These are phyloP conservation scores for Polyergus mexicanus DNA, from an alignment of 1,140 invertebrate genomes.

Conservation along the genomic window DNA sequence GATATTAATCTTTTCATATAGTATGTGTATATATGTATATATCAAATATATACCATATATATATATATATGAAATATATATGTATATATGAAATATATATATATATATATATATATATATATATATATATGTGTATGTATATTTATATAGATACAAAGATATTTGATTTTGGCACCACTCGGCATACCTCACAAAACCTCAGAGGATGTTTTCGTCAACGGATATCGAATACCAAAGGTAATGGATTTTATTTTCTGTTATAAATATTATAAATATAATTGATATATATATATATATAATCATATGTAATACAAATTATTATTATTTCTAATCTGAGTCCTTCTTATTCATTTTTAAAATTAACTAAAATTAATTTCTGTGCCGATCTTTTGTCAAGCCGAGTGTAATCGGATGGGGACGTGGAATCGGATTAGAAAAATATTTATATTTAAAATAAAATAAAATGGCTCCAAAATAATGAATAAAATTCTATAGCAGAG, in stretches of 20 bases:
- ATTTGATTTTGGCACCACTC: slow-evolving; percentile 88
- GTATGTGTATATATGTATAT: neutral
- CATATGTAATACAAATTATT: slow-evolving; percentile 28
- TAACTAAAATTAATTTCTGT: neutral
- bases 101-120: neutral
- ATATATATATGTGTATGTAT: neutral
- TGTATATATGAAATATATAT: neutral
- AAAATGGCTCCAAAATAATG: too few relatives aligned
- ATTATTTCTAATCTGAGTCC: slow-evolving; percentile 5
- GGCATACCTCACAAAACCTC: slow-evolving; percentile 89
- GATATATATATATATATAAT: too few relatives aligned
- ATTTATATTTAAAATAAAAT: too few relatives aligned
- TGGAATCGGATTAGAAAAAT: neutral
- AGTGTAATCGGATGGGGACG: neutral
- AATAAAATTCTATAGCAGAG: too few relatives aligned
- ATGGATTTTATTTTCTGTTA: neutral
- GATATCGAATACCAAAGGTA: slow-evolving; percentile 90
- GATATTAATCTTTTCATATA: neutral
- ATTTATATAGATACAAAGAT: slow-evolving; percentile 87
- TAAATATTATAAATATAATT: too few relatives aligned
- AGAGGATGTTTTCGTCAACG: slow-evolving; percentile 87
- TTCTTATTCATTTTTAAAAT: neutral
- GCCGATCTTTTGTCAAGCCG: neutral
- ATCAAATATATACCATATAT: too few relatives aligned
- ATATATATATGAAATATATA: neutral